These are phyloP conservation scores for Cyphomyrmex costatus DNA, from an alignment of 1,140 invertebrate genomes.

Conservation along the genomic window DNA sequence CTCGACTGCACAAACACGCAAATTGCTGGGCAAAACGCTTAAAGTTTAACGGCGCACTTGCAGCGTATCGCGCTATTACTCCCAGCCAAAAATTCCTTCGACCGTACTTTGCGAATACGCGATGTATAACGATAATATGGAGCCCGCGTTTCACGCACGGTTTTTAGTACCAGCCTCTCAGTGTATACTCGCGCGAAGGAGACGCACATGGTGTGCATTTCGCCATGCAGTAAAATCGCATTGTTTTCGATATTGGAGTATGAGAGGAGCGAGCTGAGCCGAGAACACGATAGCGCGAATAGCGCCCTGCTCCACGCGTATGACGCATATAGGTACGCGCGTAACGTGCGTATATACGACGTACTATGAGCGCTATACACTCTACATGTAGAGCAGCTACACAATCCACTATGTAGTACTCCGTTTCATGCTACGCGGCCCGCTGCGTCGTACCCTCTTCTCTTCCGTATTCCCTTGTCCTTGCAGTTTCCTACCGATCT, in stretches of 20 bases:
- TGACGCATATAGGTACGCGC: background rate
- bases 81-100: slow-evolving; percentile 41
- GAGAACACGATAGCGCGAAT: slow-evolving; percentile 56
- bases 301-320: background rate
- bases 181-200: background rate
- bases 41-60: slow-evolving; percentile 37
- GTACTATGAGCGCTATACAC: slow-evolving; percentile 10
- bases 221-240: slow-evolving; percentile 61
- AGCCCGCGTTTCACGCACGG: slow-evolving; percentile 19
- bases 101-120: slow-evolving; percentile 2
- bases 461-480: background rate
- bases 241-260: slow-evolving; percentile 67
- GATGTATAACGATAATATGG: slow-evolving; percentile 40
- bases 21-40: slow-evolving; percentile 31
- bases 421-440: slow-evolving; percentile 36
- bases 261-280: slow-evolving; percentile 29
- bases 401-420: slow-evolving; percentile 45
- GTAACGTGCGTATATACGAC: slow-evolving; percentile 20
- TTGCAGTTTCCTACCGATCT: background rate
- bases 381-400: background rate
- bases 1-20: background rate
- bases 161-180: slow-evolving; percentile 29
- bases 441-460: slow-evolving; percentile 7
- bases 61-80: slow-evolving; percentile 8
- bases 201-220: slow-evolving; percentile 33